Base-by-base conservation (phyloP, 2,888 invertebrate genomes). In the Chalcosyrphus nemorum region DNA sequence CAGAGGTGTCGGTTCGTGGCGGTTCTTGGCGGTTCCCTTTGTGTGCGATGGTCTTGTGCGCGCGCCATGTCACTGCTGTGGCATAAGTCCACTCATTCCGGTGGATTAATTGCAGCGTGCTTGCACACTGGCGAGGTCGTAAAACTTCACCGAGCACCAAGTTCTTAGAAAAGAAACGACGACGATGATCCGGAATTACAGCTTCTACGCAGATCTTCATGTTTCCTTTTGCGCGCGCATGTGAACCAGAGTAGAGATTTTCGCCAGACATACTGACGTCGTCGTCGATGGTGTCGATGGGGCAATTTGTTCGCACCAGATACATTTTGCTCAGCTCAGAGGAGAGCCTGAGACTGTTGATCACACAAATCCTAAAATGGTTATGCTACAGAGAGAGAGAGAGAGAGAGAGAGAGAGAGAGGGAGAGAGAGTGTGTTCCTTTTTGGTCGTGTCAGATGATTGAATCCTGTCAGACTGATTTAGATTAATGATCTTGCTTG, bases 401-500 rank as follows among this genome's bases (percentile, higher is more conserved):
- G n/a, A n/a, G n/a, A n/a, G n/a, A n/a, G n/a, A n/a, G n/a, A n/a
- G n/a, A n/a, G n/a, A n/a, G n/a, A n/a, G n/a, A n/a, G n/a, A n/a
- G n/a, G n/a, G n/a, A n/a, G n/a, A n/a, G n/a, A n/a, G n/a, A n/a
- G n/a, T 24, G 47, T 27, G 27, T 38, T 56, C 21, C 21, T 24
- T 54, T 43, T 54, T 43, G 13, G 65, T 72, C 57, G 65, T 72
- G 50, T 66, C 59, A 17, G 65, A 75, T 84, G 80, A 84, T 84
- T 84, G 80, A 84, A 84, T 80, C 84, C 84, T 84, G 84, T 84
- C 84, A 84, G 80, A 65, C 84, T 84, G 84, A 84, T 84, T 78
- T 80, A 80, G 80, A 84, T 84, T 84, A 78, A 84, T 84, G 84
- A 78, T 84, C 74, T 13, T 74, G 74, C 24, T 15, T 32, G 17